Evolutionary conservation across 2,797 vertebrate genomes (phyloP).

Genomic region (Podarcis siculus): DNA sequence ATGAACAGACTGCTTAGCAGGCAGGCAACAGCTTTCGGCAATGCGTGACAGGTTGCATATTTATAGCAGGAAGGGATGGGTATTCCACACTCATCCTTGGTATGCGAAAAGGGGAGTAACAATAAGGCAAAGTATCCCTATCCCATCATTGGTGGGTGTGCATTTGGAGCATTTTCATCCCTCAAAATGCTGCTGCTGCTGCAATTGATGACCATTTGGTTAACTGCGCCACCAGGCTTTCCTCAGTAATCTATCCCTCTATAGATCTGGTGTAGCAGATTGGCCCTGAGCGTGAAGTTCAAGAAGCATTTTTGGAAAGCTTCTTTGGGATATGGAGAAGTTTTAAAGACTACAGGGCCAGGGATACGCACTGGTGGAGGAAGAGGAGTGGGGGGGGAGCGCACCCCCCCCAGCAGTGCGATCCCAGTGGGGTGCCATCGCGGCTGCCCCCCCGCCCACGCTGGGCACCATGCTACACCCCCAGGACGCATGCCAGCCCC

Average conservation of each 20-base stretch:
- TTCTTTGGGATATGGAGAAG: not conserved
- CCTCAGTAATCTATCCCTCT: too few relatives aligned
- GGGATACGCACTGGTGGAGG: too few relatives aligned
- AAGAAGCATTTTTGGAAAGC: not conserved
- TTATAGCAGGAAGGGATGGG: too few relatives aligned
- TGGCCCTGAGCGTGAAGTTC: not conserved
- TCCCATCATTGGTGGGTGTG: not conserved
- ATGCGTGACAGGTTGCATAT: not conserved
- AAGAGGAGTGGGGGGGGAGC: too few relatives aligned
- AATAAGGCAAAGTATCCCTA: not conserved
- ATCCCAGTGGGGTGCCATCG: too few relatives aligned
- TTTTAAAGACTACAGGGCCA: not conserved
- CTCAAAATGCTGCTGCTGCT: too few relatives aligned
- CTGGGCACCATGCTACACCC: too few relatives aligned
- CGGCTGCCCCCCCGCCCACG: rapidly evolving
- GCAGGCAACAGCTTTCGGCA: not conserved
- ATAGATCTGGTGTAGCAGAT: too few relatives aligned
- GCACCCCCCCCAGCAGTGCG: too few relatives aligned
- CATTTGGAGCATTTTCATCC: too few relatives aligned
- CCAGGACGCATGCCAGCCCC: too few relatives aligned
- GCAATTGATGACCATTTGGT: too few relatives aligned
- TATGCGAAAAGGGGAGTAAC: not conserved
- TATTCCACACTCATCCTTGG: not conserved
- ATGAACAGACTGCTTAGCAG: not conserved
- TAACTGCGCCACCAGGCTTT: not conserved